Conservation (phyloP, 1,140 invertebrate species). For the Caenorhabditis tropicalis region DNA sequence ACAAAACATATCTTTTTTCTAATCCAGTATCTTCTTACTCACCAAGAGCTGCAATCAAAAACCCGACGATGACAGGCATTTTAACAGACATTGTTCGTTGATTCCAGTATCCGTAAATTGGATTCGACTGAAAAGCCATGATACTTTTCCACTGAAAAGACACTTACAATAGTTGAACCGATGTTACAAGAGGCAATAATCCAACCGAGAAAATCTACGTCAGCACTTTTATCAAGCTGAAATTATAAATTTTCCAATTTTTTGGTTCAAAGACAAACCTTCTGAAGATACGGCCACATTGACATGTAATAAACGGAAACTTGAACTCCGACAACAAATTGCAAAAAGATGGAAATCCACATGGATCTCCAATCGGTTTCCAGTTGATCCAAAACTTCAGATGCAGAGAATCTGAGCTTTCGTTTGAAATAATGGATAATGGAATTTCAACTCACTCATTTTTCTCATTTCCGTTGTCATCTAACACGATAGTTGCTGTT, state of each 20-base stretch:
- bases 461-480: conserved; percentile 6
- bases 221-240: conserved; percentile 51
- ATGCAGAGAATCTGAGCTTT: not conserved
- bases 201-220: conserved; percentile 55
- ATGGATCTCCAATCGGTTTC: conserved; percentile 31
- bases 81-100: conserved; percentile 42
- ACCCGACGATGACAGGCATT: conserved; percentile 21
- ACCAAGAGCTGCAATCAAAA: conserved; percentile 43
- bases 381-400: not conserved
- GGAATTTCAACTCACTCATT: not conserved
- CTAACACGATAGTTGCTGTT: not conserved
- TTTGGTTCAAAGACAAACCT: not conserved
- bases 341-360: conserved; percentile 18
- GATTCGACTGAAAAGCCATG: not conserved
- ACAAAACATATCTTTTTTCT: too few species aligned
- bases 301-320: conserved; percentile 43
- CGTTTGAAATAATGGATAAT: not conserved
- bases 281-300: conserved; percentile 37
- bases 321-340: conserved; percentile 22
- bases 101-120: conserved; percentile 52
- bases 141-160: not conserved
- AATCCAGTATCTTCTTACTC: too few species aligned
- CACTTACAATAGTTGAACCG: conserved; percentile 43
- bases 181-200: conserved; percentile 46
- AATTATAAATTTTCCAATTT: not conserved